Evolutionary conservation across 2,113 vertebrate genomes (phyloP).

Genomic region (Opisthocomus hoazin): DNA sequence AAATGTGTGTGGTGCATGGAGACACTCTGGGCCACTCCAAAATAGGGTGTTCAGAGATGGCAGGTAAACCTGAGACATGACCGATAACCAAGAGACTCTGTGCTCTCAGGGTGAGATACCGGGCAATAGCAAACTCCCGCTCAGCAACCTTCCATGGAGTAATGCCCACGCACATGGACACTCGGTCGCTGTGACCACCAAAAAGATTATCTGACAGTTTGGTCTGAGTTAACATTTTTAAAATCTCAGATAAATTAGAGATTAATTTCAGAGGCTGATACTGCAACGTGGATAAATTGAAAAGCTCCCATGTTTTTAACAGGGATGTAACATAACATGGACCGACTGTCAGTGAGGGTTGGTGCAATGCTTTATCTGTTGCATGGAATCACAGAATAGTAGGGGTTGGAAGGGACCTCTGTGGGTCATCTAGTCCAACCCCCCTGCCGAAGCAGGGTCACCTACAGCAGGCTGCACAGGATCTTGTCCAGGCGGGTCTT

Average conservation of each 20-base stretch:
- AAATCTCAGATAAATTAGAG: not conserved
- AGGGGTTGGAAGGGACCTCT: no score
- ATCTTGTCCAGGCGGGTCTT: no score
- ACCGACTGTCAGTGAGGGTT: not conserved
- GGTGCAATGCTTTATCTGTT: not conserved
- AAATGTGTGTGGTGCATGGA: not conserved
- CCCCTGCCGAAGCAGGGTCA: no score
- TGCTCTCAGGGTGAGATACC: not conserved
- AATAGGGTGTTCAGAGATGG: not conserved
- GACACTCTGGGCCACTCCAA: not conserved
- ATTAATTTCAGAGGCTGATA: not conserved
- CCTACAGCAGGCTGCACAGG: no score
- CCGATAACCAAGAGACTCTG: not conserved
- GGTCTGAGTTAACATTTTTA: not conserved
- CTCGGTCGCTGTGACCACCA: accelerated
- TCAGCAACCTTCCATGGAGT: not conserved
- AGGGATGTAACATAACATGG: not conserved
- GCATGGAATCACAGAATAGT: no score
- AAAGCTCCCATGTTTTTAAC: not conserved
- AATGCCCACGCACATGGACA: not conserved
- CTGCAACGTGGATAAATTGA: not conserved
- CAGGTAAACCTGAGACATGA: not conserved
- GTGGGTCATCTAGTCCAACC: no score
- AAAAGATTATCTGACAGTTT: not conserved
- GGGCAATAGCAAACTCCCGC: not conserved